Percentiles rank a stretch among this genome's conserved stretches.
Evolutionary conservation across 2,797 vertebrate genomes (phyloP).

Genomic region (Chloroceryle inda): DNA sequence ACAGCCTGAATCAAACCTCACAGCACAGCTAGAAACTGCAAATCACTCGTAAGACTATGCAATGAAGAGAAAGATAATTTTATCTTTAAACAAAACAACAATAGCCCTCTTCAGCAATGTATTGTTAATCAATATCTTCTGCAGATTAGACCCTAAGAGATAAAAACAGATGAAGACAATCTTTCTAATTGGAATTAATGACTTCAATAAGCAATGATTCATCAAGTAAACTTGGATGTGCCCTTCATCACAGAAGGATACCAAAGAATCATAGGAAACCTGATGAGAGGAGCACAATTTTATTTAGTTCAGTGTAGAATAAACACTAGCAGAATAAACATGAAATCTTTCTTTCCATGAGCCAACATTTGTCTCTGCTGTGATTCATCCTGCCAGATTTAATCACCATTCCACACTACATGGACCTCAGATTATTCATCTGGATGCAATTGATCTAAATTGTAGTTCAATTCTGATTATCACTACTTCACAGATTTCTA

Average conservation of each 20-base stretch:
- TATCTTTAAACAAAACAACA: background rate
- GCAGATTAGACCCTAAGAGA: background rate
- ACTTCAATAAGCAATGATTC: background rate
- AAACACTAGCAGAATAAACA: background rate
- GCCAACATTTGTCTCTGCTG: background rate
- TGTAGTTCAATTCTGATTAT: background rate
- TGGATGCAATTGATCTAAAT: background rate
- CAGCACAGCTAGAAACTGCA: background rate
- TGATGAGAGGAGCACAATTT: background rate
- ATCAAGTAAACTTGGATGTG: background rate
- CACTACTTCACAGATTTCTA: background rate
- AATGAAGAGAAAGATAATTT: background rate
- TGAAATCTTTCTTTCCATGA: background rate
- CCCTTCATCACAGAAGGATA: background rate
- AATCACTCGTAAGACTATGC: background rate
- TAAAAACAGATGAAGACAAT: background rate
- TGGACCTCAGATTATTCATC: background rate
- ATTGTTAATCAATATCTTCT: background rate
- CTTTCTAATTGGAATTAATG: background rate
- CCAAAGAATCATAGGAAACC: background rate
- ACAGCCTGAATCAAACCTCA: background rate
- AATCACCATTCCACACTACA: background rate
- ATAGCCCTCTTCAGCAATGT: background rate
- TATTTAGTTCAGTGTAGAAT: background rate
- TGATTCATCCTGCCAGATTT: background rate